phyloP scores from a whole-genome alignment of 2,797 vertebrate species.

The Propithecus deckenii region DNA sequence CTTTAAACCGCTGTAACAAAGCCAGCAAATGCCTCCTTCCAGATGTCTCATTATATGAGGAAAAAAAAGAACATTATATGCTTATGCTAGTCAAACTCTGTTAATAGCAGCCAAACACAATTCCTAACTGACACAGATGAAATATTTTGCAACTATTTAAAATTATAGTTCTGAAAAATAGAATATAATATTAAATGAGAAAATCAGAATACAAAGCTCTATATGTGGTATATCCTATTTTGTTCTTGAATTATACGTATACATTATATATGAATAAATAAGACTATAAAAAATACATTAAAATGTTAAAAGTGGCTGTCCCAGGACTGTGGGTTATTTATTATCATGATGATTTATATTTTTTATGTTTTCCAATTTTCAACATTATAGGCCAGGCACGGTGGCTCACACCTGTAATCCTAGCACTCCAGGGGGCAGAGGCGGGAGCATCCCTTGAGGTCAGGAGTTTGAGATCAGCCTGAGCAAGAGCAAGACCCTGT shows the following conservation, averaged over 20 bases:
- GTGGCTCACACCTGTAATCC: no score
- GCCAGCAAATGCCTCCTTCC: not conserved
- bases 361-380: constrained; percentile 29
- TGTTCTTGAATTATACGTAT: not conserved
- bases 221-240: not conserved
- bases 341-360: not conserved
- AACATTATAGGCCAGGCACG: not conserved
- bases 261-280: not conserved
- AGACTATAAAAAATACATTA: not conserved
- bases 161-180: constrained; percentile 32
- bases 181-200: constrained; percentile 13
- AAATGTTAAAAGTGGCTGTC: not conserved
- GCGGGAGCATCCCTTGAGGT: no score
- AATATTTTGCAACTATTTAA: constrained; percentile 13
- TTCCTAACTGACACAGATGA: not conserved
- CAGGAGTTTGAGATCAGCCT: no score
- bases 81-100: not conserved
- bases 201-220: not conserved
- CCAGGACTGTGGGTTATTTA: not conserved
- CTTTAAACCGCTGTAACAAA: not conserved
- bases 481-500: no score
- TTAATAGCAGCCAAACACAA: not conserved
- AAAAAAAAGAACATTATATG: not conserved
- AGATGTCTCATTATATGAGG: constrained; percentile 15
- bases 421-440: no score